These are phyloP conservation scores for Macrosiphum euphorbiae DNA, from an alignment of 2,888 invertebrate genomes.

Conservation along the genomic window DNA sequence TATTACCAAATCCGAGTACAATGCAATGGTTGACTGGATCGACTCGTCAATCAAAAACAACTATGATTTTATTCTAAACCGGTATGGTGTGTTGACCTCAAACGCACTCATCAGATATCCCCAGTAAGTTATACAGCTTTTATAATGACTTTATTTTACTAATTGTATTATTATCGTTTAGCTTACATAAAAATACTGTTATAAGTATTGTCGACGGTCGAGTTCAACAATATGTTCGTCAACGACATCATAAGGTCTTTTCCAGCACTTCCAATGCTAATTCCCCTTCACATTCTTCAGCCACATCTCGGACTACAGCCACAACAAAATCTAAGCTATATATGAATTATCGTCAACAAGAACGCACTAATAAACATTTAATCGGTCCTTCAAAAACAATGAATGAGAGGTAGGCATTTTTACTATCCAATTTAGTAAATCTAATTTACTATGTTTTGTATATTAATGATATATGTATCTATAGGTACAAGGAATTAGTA, in stretches of 20 bases:
- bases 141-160: background rate
- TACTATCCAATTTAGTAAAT: background rate
- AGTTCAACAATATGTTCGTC: conserved; percentile 73
- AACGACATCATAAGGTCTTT: conserved; percentile 37
- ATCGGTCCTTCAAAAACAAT: background rate
- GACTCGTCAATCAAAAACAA: conserved; percentile 10
- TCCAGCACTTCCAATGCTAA: background rate
- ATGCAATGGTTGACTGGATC: background rate
- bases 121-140: background rate
- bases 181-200: conserved; percentile 39
- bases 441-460: background rate
- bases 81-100: background rate
- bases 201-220: conserved; percentile 77
- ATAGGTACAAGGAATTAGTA: conserved; percentile 41
- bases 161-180: background rate
- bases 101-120: background rate
- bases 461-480: background rate
- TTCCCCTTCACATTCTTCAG: background rate
- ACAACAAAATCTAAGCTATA: background rate
- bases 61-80: conserved; percentile 30
- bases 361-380: background rate
- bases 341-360: background rate
- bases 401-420: background rate
- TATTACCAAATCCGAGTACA: conserved; percentile 25
- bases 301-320: background rate